These are phyloP conservation scores for Leptoclinus maculatus DNA, from an alignment of 2,797 vertebrate genomes.

Conservation along the genomic window DNA sequence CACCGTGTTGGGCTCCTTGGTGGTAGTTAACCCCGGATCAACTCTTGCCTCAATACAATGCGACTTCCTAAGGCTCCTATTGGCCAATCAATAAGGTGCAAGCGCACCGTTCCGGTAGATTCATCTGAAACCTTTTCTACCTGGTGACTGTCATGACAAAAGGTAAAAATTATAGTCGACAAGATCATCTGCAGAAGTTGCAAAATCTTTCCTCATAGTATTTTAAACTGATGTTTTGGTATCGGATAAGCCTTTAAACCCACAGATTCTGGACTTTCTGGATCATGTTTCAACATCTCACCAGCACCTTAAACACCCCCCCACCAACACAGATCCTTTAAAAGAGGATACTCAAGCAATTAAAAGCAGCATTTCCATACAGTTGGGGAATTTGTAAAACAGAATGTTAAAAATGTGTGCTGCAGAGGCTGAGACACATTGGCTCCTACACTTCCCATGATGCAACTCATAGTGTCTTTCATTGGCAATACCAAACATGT, in stretches of 20 bases:
- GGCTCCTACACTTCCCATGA: not conserved
- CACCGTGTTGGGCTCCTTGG: not conserved
- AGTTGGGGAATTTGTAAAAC: not conserved
- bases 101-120: not conserved
- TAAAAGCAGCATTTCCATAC: not conserved
- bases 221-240: not conserved
- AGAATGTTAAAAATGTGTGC: not conserved
- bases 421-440: not conserved
- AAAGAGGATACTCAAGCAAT: not conserved
- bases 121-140: not conserved
- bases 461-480: not conserved
- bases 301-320: not conserved
- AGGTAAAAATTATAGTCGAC: not conserved
- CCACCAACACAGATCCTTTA: not conserved
- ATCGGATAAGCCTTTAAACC: not conserved
- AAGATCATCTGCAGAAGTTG: not conserved
- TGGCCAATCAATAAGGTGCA: not conserved
- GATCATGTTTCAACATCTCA: not conserved
- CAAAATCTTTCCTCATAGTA: not conserved
- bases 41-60: too few species aligned
- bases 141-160: not conserved
- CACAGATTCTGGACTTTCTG: not conserved
- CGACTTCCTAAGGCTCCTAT: too few species aligned
- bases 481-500: not conserved
- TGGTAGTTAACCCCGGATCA: too few species aligned